Percentiles rank a stretch among this genome's conserved stretches.
Evolutionary conservation across 1,140 invertebrate genomes (phyloP).

Genomic region (Spodoptera litura): DNA sequence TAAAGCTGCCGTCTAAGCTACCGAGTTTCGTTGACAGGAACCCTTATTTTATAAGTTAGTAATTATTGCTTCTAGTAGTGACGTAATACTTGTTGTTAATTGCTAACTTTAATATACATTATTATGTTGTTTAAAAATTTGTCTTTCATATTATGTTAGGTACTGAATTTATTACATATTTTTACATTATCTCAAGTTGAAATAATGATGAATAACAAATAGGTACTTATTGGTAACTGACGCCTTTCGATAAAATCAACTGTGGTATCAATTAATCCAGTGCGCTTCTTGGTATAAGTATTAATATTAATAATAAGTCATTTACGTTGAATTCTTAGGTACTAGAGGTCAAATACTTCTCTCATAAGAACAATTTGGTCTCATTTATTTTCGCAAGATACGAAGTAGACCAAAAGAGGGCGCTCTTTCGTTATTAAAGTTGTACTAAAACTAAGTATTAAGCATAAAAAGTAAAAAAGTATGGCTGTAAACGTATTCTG

Average conservation of each 20-base stretch:
- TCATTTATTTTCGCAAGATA: too few relatives aligned
- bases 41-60: constrained; percentile 23
- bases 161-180: constrained; percentile 37
- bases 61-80: constrained; percentile 23
- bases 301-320: neutral
- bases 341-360: too few relatives aligned
- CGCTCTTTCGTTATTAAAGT: too few relatives aligned
- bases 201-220: neutral
- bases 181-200: constrained; percentile 19
- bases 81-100: constrained; percentile 33
- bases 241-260: neutral
- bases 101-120: constrained; percentile 9
- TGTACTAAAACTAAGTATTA: too few relatives aligned
- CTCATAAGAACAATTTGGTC: too few relatives aligned
- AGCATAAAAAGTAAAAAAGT: too few relatives aligned
- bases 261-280: neutral
- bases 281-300: neutral
- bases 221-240: constrained; percentile 25
- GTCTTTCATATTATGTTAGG: constrained; percentile 44
- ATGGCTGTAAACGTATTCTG: too few relatives aligned
- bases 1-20: constrained; percentile 50
- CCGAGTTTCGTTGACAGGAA: constrained; percentile 23
- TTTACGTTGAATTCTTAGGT: too few relatives aligned
- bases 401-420: too few relatives aligned
- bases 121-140: constrained; percentile 20